Base-by-base conservation (phyloP, 2,888 invertebrate genomes). In the Eristalinus sepulchralis region DNA sequence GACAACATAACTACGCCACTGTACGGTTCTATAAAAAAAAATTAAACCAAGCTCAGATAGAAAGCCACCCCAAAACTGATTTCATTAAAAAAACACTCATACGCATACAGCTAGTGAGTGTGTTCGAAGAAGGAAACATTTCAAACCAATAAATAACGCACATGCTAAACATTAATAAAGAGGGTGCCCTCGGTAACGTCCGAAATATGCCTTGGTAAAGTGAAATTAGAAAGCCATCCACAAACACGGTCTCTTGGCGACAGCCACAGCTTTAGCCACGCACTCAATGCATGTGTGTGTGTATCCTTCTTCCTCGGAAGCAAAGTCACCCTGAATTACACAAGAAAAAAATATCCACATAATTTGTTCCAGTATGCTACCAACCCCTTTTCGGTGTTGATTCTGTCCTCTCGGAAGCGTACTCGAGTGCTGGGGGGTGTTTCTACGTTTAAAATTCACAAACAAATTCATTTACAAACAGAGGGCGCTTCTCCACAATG, bases 91-190 rank as follows among this genome's bases (percentile, higher is more conserved):
- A 76, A 27, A 55, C 62, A 66, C 75, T 24, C 34, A 76, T 34
- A 80, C 71, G 57, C 22, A 62, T 22, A 64, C 63, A 67, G 24
- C 31, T 27, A 62, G 20, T 33, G n/a, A 33, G 34, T 10, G 11
- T 53, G 36, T 53, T 57, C 70, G 39, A 76, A 81, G 71, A 76
- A 27, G 5, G 5, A 27, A 27, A 27, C n/a, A 83, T 64, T 71
- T 71, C 71, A 76, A 81, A 76, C 76, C 82, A 77, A 81, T 85
- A 85, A 85, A 85, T 84, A 85, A 77, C 77, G 85, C 81, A 85
- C 85, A 85, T 81, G 81, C 47, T 85, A 73, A 77, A 81, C 85
- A 85, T 85, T 85, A 81, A 77, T 81, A 81, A 81, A 81, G 81
- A 81, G 85, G 81, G 81, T 82, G 81, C 68, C 71, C 60, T 53